These are phyloP conservation scores for Drosophila ezoana DNA, from an alignment of 2,888 invertebrate species.

Conservation along the genomic window DNA sequence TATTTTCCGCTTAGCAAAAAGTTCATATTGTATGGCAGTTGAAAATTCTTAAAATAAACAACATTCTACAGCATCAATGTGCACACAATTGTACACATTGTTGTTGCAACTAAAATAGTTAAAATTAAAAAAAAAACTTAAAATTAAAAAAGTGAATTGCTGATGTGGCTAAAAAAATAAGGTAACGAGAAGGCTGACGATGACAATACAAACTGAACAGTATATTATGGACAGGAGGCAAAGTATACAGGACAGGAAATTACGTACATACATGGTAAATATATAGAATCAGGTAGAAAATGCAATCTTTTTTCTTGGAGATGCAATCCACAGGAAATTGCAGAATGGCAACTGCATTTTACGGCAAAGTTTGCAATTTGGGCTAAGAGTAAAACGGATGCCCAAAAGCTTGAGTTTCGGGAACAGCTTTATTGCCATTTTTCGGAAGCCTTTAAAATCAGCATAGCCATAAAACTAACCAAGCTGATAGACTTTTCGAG, in stretches of 20 bases:
- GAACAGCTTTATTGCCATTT: constrained; percentile 19
- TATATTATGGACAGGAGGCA: constrained; percentile 31
- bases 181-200: constrained; percentile 25
- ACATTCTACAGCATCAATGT: constrained; percentile 6
- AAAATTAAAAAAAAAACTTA: neutral
- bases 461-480: constrained; percentile 29
- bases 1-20: constrained; percentile 1
- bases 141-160: constrained; percentile 26
- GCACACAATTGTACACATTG: neutral
- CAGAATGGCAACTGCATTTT: constrained; percentile 15
- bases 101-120: constrained; percentile 19
- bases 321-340: constrained; percentile 15
- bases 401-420: constrained; percentile 19
- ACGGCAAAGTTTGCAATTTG: constrained; percentile 16
- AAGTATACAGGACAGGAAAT: constrained; percentile 32
- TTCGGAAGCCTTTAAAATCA: constrained; percentile 7
- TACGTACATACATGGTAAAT: constrained; percentile 10
- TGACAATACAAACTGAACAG: constrained; percentile 38
- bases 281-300: neutral
- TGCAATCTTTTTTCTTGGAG: constrained; percentile 24
- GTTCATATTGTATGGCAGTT: neutral
- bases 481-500: constrained; percentile 1
- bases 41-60: neutral
- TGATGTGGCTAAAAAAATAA: constrained; percentile 49
- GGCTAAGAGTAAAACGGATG: neutral